Conservation (phyloP, 2,888 invertebrate species). For the Timandra comae region DNA sequence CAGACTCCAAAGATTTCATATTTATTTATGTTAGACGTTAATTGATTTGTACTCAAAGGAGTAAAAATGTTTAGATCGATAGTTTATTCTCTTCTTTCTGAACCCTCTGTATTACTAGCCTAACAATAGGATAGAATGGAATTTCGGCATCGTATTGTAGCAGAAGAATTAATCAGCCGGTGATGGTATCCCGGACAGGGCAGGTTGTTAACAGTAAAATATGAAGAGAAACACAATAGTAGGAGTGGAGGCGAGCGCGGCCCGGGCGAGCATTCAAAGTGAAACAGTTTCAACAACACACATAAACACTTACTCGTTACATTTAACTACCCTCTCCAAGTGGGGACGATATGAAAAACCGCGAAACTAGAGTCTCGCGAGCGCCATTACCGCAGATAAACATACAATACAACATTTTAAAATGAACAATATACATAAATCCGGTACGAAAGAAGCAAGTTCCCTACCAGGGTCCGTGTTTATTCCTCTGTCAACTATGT, state of each 20-base stretch:
- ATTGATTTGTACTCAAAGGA: too few relatives aligned
- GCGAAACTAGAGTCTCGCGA: constrained; percentile 19
- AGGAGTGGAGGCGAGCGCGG: neutral
- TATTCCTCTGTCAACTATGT: constrained; percentile 27
- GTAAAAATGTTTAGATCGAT: too few relatives aligned
- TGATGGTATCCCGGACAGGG: too few relatives aligned
- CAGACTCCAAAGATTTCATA: too few relatives aligned
- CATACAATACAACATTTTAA: constrained; percentile 28
- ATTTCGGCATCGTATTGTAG: too few relatives aligned
- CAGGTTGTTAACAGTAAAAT: neutral
- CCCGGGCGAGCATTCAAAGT: neutral
- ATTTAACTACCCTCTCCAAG: neutral
- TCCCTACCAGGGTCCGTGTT: constrained; percentile 13
- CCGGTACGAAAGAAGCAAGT: constrained; percentile 16
- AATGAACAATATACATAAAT: constrained; percentile 37
- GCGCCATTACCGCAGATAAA: constrained; percentile 27
- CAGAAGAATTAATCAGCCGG: too few relatives aligned
- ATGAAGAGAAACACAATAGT: neutral
- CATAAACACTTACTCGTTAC: neutral
- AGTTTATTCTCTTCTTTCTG: too few relatives aligned
- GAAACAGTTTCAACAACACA: neutral
- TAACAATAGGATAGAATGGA: too few relatives aligned
- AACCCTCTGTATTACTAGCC: too few relatives aligned
- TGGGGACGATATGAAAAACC: constrained; percentile 20
- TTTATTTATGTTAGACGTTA: too few relatives aligned